Conservation (phyloP, 2,888 invertebrate genomes). For the Hirtodrosophila confusa region DNA sequence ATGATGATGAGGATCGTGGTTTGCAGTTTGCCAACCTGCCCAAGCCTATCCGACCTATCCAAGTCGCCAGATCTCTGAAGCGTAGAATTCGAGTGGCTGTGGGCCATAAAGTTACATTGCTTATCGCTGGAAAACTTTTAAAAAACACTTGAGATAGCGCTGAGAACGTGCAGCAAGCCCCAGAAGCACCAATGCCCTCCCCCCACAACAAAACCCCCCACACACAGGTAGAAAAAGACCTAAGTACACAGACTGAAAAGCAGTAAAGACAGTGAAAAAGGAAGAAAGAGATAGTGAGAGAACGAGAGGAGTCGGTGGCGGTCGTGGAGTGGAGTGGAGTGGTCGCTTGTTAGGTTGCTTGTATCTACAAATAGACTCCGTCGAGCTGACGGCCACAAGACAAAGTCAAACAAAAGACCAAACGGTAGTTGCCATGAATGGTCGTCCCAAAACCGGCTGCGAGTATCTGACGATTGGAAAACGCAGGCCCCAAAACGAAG, state of each 20-base stretch:
- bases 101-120: slow-evolving; percentile 76
- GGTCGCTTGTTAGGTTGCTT: slow-evolving; percentile 64
- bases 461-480: slow-evolving; percentile 37
- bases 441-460: slow-evolving; percentile 61
- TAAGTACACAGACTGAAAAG: slow-evolving; percentile 37
- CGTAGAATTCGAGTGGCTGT: slow-evolving; percentile 58
- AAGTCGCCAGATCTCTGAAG: slow-evolving; percentile 32
- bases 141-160: slow-evolving; percentile 77
- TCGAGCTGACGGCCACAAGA: slow-evolving; percentile 70
- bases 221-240: slow-evolving; percentile 34
- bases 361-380: slow-evolving; percentile 76
- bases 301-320: slow-evolving; percentile 39
- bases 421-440: slow-evolving; percentile 79
- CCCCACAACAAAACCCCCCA: not conserved
- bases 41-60: slow-evolving; percentile 10
- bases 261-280: slow-evolving; percentile 15
- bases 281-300: slow-evolving; percentile 24
- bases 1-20: slow-evolving; percentile 20
- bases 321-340: slow-evolving; percentile 20
- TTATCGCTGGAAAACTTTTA: slow-evolving; percentile 78
- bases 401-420: slow-evolving; percentile 78
- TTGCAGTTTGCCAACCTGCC: slow-evolving; percentile 29
- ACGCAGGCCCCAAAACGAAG: slow-evolving; percentile 12
- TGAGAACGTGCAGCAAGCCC: slow-evolving; percentile 56
- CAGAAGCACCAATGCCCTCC: slow-evolving; percentile 10